Evolutionary conservation across 2,113 vertebrate species (phyloP), one percentile per base, ranked within the genome.

Genomic region (Bucco capensis): DNA sequence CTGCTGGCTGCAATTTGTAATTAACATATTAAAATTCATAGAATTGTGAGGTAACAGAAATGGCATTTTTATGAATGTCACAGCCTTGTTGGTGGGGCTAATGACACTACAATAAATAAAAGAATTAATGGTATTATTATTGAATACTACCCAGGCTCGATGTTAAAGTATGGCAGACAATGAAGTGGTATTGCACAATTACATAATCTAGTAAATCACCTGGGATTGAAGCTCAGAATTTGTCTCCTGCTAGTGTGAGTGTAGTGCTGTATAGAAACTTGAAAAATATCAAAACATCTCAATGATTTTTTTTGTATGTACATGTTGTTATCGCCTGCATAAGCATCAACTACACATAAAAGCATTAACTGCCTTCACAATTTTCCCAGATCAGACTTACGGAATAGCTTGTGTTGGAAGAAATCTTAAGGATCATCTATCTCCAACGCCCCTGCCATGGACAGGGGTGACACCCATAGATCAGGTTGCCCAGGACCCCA

Each of bases 41-140:
- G 70, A 96, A 86, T 19, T 40, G 38, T 70, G 54, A 67, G 70
- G 31, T 90, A 72, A 79, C 35, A 92, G 67, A 94, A 89, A 85
- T 93, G 25, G 61, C 40, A 54, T 92, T 95, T 96, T 60, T 89
- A 50, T 74, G 51, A 82, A 93, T 83, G 65, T 81, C 92, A 89
- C 4, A 35, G n/a, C 87, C 22, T 57, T 93, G 50, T 18, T 83
- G 53, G 58, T 93, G 67, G 49, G 96, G 91, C 50, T 92, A 90
- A 96, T 91, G 83, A 92, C 58, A 80, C 12, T n/a, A 77, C 31
- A 82, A 88, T 37, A 77, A 88, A 85, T 61, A 44, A 87, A 42
- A 11, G 1, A 94, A 90, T 93, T 81, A 90, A 74, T 91, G 7
- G 25, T 12, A 62, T 76, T 70, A 88, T 61, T 96, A 35, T 28